Base-by-base conservation (phyloP, 2,888 invertebrate species). In the Apotomis capreana region DNA sequence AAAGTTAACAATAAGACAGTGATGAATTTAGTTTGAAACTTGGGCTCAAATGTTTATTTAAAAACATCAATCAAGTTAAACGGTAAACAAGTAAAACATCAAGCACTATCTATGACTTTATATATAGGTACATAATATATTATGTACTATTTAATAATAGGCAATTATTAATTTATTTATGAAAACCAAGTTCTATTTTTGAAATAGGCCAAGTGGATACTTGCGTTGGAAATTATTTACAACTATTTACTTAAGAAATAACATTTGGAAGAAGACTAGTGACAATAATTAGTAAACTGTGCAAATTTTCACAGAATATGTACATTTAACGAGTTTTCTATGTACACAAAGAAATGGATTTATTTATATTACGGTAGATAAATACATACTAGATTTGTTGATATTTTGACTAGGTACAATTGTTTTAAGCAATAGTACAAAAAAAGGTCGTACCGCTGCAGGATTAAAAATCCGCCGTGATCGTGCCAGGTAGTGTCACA, bases 151-250 rank as follows among this genome's bases (percentile, higher is more conserved):
- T 4, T 10, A 51, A 49, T 10, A 36, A 61, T 13, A 37, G 13
- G 10, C 40, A 40, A 40, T 40, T 5, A 40, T 6, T 40, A 40
- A 40, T 40, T 40, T 40, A 59, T 55, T 49, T 5, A 13, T 59
- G 36, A 51, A 51, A 26, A 26, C 26, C 1, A 36, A 10, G 55
- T 62, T 60, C 46, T 59, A 70, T 40, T 9, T 51, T 51, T 58
- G 57, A 40, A 58, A 76, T 88, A 90, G 91, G 90, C 90, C 89
- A 76, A 84, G 76, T 81, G 89, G 89, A 89, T 88, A 88, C 90
- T 90, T 83, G 90, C 89, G 64, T 79, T 37, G 46, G 37, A 59
- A 64, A 36, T 40, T 58, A 68, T 78, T 69, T 72, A 65, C 68
- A 68, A 15, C 2, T 26, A 2, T 2, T 26, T 26, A 55, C 59